These are phyloP conservation scores for Napeogenes inachia DNA, from an alignment of 2,888 invertebrate genomes.

Conservation along the genomic window DNA sequence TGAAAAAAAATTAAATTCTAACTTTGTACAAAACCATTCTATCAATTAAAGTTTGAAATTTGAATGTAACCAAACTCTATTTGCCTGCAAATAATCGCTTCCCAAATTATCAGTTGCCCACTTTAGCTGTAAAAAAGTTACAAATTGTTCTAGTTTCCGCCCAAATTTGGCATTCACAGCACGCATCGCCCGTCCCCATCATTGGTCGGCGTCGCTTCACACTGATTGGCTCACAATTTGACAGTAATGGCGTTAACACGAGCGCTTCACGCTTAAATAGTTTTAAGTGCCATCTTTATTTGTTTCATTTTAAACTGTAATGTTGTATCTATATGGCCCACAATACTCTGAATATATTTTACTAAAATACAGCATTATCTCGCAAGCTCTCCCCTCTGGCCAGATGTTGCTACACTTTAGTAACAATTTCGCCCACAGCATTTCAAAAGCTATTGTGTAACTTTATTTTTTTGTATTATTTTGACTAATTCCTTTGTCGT, in stretches of 20 bases:
- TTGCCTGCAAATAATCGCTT: conserved; percentile 24
- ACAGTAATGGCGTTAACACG: conserved; percentile 76
- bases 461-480: conserved; percentile 67
- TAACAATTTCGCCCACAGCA: conserved; percentile 75
- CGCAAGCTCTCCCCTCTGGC: conserved; percentile 55
- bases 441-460: conserved; percentile 68
- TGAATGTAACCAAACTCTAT: conserved; percentile 13
- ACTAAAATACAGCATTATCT: conserved; percentile 15
- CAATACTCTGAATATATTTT: conserved; percentile 12
- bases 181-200: conserved; percentile 50
- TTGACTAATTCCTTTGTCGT: conserved; percentile 73
- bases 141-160: conserved; percentile 66
- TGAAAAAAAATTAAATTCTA: not conserved
- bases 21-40: not conserved
- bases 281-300: conserved; percentile 22
- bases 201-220: conserved; percentile 60
- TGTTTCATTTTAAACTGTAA: conserved; percentile 29
- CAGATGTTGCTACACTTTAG: conserved; percentile 77
- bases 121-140: conserved; percentile 47
- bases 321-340: not conserved
- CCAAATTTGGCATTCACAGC: conserved; percentile 70
- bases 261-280: conserved; percentile 34
- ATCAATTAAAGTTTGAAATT: conserved; percentile 2
- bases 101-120: conserved; percentile 22
- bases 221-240: conserved; percentile 73